These are phyloP conservation scores for Siniperca scherzeri DNA, from an alignment of 2,797 vertebrate species.

Conservation along the genomic window DNA sequence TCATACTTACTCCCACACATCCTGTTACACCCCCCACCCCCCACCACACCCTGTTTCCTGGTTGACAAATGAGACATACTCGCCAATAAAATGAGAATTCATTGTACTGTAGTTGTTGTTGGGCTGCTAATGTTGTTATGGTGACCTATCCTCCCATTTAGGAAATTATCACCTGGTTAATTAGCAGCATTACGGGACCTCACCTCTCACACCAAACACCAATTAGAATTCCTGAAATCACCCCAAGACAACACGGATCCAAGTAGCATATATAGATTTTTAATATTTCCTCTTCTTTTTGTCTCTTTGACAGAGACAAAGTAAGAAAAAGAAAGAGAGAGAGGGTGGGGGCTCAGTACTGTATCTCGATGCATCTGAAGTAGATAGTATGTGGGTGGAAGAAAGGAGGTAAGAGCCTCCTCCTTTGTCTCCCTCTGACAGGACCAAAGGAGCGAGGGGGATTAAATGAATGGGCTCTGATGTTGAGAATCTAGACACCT, in stretches of 20 bases:
- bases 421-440: constrained; percentile 70
- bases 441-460: constrained; percentile 58
- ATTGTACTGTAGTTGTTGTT: constrained; percentile 39
- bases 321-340: constrained; percentile 29
- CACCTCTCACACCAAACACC: constrained; percentile 49
- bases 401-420: constrained; percentile 56
- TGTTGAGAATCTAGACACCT: constrained; percentile 62
- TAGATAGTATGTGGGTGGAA: constrained; percentile 63
- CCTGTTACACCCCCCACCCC: constrained; percentile 15
- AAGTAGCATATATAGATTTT: constrained; percentile 31
- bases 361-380: constrained; percentile 60
- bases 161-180: constrained; percentile 61
- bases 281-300: constrained; percentile 41
- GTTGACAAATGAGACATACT: constrained; percentile 25
- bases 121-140: constrained; percentile 38
- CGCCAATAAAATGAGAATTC: constrained; percentile 38
- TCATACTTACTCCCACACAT: constrained; percentile 42
- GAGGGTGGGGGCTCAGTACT: constrained; percentile 27
- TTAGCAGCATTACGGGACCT: constrained; percentile 45
- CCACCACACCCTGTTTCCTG: constrained; percentile 13
- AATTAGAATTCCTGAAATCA: constrained; percentile 55
- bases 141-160: constrained; percentile 50
- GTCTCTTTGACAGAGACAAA: constrained; percentile 38
- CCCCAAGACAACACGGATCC: constrained; percentile 1
- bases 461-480: constrained; percentile 71